Evolutionary conservation across 2,888 invertebrate genomes (phyloP), one percentile per base, ranked within the genome.

Genomic region (Arrhopalites spinosus): DNA sequence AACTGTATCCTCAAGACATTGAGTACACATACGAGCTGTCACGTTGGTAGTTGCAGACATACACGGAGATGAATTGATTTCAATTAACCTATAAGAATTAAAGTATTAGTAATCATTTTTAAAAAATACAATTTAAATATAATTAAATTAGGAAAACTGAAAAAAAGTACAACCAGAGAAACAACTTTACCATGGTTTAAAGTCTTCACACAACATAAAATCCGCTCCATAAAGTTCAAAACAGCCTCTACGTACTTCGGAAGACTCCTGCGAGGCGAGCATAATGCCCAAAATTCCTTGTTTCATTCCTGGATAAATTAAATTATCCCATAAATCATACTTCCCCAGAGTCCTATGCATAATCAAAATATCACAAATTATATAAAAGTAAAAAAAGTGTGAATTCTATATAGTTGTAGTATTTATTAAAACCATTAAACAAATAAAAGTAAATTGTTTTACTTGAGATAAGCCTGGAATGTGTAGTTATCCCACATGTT

Each of bases 61-160:
- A 74, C 94, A 92, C 0, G 96, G 96, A 84, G 92, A 91, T 1
- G 93, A 92, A 87, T 97, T 96, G 80, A 96, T 95, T 87, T 97
- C 96, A 83, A 97, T 93, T 78, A 96, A 86, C 92, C 95, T n/a
- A n/a, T n/a, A n/a, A n/a, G n/a, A n/a, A n/a, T n/a, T n/a, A n/a
- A n/a, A n/a, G n/a, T n/a, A n/a, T n/a, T n/a, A n/a, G n/a, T n/a
- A n/a, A n/a, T n/a, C n/a, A n/a, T n/a, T n/a, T n/a, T n/a, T n/a
- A n/a, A n/a, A n/a, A n/a, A n/a, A n/a, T n/a, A n/a, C n/a, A n/a
- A n/a, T n/a, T n/a, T 90, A 1, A 45, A 11, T 45, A n/a, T n/a
- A n/a, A n/a, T n/a, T n/a, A 50, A 17, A 50, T 8, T 3, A 5
- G 17, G 15, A 50, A 17, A 50, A n/a, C 7, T 3, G 50, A 50